Evolutionary conservation across 2,113 vertebrate genomes (phyloP).

Genomic region (Onychostoma macrolepis): DNA sequence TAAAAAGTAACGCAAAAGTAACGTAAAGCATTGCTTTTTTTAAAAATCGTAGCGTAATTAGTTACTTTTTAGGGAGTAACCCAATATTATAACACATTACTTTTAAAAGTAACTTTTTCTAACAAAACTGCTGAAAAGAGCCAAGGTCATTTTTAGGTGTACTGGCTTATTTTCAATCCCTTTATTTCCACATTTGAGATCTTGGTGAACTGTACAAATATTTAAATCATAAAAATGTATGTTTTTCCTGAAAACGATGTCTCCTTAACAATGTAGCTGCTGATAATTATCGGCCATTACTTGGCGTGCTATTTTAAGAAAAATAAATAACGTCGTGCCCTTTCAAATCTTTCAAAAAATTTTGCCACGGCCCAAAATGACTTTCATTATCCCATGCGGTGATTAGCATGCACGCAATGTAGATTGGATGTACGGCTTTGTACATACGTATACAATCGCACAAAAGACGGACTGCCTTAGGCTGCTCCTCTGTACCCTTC

Average conservation of each 20-base stretch:
- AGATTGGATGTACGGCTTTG: conserved; percentile 26
- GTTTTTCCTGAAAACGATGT: neutral
- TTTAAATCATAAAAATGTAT: neutral
- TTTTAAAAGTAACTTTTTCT: too few species aligned
- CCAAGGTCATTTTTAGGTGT: neutral
- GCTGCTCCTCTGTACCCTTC: conserved; percentile 17
- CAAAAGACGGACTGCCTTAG: conserved; percentile 17
- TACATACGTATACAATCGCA: neutral
- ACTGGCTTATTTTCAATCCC: neutral
- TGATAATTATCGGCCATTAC: neutral
- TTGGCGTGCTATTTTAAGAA: neutral
- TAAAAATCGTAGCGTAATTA: too few species aligned
- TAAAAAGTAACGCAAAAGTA: too few species aligned
- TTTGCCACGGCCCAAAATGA: neutral
- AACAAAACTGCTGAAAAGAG: conserved; percentile 20
- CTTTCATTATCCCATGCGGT: neutral
- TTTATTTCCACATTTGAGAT: neutral
- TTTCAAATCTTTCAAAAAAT: neutral
- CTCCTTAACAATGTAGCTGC: neutral
- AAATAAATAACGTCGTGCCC: conserved; percentile 12
- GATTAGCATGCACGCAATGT: conserved; percentile 13
- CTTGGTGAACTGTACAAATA: neutral
- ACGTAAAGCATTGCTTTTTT: too few species aligned
- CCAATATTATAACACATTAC: too few species aligned
- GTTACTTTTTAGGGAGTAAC: too few species aligned